Evolutionary conservation across 2,113 vertebrate genomes (phyloP).

Genomic region (Rafetus swinhoei): DNA sequence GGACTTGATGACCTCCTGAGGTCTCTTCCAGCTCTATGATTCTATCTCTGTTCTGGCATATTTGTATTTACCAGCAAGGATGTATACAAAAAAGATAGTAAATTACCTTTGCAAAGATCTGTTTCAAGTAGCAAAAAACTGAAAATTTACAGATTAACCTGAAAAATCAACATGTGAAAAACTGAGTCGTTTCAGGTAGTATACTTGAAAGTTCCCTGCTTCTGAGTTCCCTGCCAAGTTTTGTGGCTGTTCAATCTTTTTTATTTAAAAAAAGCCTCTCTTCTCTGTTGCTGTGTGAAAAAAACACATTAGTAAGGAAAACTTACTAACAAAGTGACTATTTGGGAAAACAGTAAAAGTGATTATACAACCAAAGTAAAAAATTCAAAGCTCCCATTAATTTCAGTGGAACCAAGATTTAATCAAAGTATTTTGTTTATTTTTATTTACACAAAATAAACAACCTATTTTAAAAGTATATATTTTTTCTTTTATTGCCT

Average conservation of each 20-base stretch:
- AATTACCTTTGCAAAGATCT: background rate
- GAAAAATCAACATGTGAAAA: slow-evolving; percentile 48
- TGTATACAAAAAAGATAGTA: background rate
- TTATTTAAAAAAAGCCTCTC: slow-evolving; percentile 21
- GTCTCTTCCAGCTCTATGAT: no score
- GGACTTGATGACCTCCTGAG: no score
- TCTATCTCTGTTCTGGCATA: background rate
- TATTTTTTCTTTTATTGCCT: background rate
- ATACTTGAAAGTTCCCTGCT: slow-evolving; percentile 1
- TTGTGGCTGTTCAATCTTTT: slow-evolving; percentile 64
- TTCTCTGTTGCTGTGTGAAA: slow-evolving; percentile 47
- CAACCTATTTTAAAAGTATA: rapidly evolving
- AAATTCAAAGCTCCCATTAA: slow-evolving; percentile 27
- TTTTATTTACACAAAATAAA: background rate
- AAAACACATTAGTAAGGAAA: slow-evolving; percentile 15
- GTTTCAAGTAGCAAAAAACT: background rate
- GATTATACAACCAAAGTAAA: background rate
- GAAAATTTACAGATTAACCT: background rate
- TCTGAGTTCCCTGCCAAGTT: slow-evolving; percentile 30
- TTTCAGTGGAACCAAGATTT: background rate
- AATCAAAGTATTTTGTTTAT: background rate
- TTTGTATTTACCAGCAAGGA: background rate
- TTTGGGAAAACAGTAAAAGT: background rate
- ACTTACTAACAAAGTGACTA: background rate
- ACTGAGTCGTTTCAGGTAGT: slow-evolving; percentile 18